Percentiles rank a stretch among this genome's conserved stretches.
phyloP scores from a whole-genome alignment of 2,113 vertebrate species.

The Arizona elegans region DNA sequence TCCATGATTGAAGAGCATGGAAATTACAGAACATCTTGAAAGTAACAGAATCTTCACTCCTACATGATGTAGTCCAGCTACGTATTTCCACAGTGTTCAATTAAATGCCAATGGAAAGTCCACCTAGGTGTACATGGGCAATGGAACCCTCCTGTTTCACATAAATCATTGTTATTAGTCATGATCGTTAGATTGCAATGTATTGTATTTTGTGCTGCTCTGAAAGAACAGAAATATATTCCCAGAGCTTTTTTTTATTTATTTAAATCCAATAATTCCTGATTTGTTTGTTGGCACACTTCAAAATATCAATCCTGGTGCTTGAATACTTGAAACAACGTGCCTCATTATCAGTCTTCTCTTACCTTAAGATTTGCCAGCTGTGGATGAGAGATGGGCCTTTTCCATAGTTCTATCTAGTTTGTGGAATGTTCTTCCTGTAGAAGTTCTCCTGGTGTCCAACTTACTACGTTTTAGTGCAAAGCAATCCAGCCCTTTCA shows the following conservation, averaged over 20 bases:
- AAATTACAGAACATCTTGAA: neutral
- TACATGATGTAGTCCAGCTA: neutral
- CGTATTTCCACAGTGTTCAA: neutral
- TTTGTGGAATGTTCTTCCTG: neutral
- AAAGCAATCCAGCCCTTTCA: neutral
- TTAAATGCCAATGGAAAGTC: neutral
- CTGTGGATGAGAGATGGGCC: neutral
- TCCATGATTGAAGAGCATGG: neutral
- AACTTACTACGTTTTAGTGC: neutral
- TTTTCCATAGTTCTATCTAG: neutral
- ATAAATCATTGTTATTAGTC: neutral
- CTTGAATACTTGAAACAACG: neutral
- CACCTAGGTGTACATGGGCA: neutral
- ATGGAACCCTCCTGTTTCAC: neutral
- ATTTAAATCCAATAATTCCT: neutral
- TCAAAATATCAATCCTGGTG: neutral
- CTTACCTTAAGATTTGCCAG: neutral
- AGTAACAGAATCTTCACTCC: neutral
- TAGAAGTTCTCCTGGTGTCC: neutral
- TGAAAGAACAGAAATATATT: neutral
- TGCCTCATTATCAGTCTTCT: neutral
- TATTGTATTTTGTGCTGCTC: neutral
- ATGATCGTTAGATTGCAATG: neutral
- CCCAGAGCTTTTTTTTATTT: neutral
- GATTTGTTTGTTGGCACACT: neutral